A percentile compares a stretch with the other conserved stretches of the same genome.
These are phyloP conservation scores for Drosophila monieri DNA, from an alignment of 2,888 invertebrate species.

Conservation along the genomic window DNA sequence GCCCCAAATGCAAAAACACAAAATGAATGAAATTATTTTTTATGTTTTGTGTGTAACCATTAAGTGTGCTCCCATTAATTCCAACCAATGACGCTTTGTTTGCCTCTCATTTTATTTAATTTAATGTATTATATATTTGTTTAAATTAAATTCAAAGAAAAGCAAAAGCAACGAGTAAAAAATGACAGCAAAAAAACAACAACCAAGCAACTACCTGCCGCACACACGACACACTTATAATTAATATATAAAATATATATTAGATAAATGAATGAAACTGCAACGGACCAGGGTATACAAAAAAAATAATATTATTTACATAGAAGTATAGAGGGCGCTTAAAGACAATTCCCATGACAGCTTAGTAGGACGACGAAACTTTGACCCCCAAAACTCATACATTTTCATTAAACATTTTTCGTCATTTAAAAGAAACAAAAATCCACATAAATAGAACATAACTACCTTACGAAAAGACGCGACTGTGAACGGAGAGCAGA, in stretches of 20 bases:
- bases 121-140: background rate
- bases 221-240: conserved; percentile 35
- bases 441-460: conserved; percentile 30
- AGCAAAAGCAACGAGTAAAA: conserved; percentile 2
- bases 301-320: conserved; percentile 30
- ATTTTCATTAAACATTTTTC: background rate
- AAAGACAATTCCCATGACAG: conserved; percentile 46
- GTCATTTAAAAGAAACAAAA: conserved; percentile 2
- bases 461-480: conserved; percentile 56
- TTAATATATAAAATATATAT: conserved; percentile 45
- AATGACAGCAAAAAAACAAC: conserved; percentile 49
- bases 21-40: conserved; percentile 12
- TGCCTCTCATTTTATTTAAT: conserved; percentile 10
- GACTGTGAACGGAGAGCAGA: conserved; percentile 40
- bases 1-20: conserved; percentile 10
- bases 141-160: background rate
- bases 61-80: conserved; percentile 46
- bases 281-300: conserved; percentile 62
- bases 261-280: conserved; percentile 48
- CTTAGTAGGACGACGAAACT: conserved; percentile 17
- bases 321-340: conserved; percentile 45
- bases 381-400: background rate
- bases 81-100: conserved; percentile 19
- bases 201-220: conserved; percentile 73
- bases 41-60: conserved; percentile 20